Conservation (phyloP, 2,113 vertebrate species). For the Patagioenas fasciata region DNA sequence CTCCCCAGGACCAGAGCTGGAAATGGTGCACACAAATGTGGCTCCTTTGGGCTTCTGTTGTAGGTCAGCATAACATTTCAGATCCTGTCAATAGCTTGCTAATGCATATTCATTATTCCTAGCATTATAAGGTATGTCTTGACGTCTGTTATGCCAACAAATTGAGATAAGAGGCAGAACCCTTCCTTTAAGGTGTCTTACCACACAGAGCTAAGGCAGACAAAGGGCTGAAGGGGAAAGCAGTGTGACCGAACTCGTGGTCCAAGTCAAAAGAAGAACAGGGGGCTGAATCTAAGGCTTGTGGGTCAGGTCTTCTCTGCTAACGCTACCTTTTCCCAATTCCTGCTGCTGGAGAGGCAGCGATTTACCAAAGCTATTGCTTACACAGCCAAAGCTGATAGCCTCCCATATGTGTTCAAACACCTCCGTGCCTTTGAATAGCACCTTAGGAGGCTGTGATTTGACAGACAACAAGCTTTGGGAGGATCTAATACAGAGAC, state of each 20-base stretch:
- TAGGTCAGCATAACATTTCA: background rate
- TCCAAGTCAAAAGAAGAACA: background rate
- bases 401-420: fast-evolving
- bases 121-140: background rate
- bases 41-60: background rate
- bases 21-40: background rate
- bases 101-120: background rate
- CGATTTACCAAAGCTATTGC: background rate
- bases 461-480: background rate
- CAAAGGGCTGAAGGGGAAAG: background rate
- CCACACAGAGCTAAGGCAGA: background rate
- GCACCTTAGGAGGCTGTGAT: background rate
- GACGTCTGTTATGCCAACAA: background rate
- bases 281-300: background rate
- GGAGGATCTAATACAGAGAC: background rate
- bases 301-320: background rate
- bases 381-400: background rate
- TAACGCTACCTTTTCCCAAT: background rate
- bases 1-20: background rate
- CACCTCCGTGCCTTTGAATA: background rate
- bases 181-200: background rate
- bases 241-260: background rate
- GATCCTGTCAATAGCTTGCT: background rate
- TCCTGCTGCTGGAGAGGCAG: background rate
- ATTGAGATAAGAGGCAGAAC: background rate